Conservation (phyloP, 2,888 invertebrate species). For the Caenorhabditis plicata region DNA sequence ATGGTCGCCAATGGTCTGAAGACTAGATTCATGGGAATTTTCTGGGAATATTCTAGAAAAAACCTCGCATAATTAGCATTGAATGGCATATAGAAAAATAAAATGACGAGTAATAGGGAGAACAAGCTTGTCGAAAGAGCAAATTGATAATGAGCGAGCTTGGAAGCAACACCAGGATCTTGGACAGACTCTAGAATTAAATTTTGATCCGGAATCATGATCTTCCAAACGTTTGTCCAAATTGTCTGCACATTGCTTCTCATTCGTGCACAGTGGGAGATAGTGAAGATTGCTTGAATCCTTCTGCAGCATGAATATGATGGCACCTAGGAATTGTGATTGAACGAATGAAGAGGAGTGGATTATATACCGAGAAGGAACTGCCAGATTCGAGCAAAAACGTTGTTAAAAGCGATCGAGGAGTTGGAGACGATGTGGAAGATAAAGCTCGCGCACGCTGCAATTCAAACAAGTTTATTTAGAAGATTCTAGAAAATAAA, state of each 20-base stretch:
- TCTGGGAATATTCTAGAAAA: too few species aligned
- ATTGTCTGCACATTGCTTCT: not conserved
- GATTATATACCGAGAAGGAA: constrained; percentile 35
- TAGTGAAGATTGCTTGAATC: constrained; percentile 2
- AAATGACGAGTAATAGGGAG: constrained; percentile 8
- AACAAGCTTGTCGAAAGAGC: constrained; percentile 1
- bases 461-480: too few species aligned
- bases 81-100: too few species aligned
- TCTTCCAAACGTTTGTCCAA: not conserved
- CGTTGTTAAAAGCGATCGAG: constrained; percentile 11
- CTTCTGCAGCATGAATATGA: constrained; percentile 7
- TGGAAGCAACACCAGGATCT: constrained; percentile 11
- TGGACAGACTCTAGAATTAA: constrained; percentile 6
- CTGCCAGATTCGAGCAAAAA: constrained; percentile 39
- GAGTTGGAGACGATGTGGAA: not conserved
- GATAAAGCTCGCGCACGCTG: constrained; percentile 26
- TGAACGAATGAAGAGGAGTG: constrained; percentile 15
- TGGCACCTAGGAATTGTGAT: constrained; percentile 4
- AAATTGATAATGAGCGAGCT: constrained; percentile 4
- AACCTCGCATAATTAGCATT: too few species aligned
- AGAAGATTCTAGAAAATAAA: constrained; percentile 8
- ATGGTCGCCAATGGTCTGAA: too few species aligned
- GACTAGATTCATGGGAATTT: constrained; percentile 9
- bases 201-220: constrained; percentile 10
- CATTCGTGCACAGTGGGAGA: not conserved